phyloP scores from a whole-genome alignment of 2,113 vertebrate species.

The Candoia aspera region DNA sequence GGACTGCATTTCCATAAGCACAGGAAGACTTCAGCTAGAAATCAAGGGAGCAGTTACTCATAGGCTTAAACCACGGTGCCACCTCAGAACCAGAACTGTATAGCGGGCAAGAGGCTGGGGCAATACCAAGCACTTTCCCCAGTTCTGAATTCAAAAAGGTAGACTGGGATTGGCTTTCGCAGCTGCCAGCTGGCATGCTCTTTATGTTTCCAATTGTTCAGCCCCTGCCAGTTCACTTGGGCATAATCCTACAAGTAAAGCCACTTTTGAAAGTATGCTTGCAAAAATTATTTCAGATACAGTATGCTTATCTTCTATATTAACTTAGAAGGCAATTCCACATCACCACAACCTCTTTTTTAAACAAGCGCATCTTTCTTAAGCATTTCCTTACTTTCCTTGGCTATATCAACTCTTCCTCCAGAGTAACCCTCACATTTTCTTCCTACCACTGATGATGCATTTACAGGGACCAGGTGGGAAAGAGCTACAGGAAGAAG shows the following conservation, averaged over 20 bases:
- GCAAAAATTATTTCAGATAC: background rate
- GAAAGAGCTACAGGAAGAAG: background rate
- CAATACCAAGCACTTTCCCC: background rate
- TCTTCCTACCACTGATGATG: background rate
- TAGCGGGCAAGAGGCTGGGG: background rate
- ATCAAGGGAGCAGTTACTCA: too few species aligned
- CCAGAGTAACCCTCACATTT: background rate
- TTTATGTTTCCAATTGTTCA: background rate
- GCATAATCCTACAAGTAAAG: slow-evolving; percentile 6
- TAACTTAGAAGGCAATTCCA: background rate
- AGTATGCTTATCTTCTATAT: background rate
- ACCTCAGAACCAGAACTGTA: background rate
- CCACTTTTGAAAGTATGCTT: background rate
- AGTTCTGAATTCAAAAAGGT: background rate
- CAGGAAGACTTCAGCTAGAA: too few species aligned
- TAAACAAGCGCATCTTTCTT: background rate
- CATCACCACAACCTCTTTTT: background rate
- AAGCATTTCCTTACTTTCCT: background rate
- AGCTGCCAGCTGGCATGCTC: background rate
- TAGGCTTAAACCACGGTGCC: background rate
- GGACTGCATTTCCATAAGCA: too few species aligned
- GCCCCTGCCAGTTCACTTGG: background rate
- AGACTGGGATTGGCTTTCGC: background rate
- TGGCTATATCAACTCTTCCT: background rate
- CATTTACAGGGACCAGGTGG: background rate